phyloP scores from a whole-genome alignment of 2,888 invertebrate species.

The Lamproptera curius region DNA sequence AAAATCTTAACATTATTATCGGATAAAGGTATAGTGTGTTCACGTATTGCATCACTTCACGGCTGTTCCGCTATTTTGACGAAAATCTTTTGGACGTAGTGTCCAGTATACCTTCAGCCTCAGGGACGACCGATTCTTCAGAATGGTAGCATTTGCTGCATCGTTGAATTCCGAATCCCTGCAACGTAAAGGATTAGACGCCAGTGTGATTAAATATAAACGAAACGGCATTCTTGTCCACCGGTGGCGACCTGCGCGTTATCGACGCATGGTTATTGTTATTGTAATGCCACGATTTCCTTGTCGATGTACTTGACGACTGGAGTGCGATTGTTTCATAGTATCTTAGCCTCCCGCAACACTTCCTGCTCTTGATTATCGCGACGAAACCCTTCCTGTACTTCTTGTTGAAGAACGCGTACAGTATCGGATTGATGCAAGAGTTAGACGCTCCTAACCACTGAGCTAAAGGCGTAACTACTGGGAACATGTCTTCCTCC shows the following conservation, averaged over 20 bases:
- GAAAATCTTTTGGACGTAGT: too few species aligned
- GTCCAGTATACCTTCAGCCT: neutral
- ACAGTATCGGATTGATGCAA: conserved; percentile 96
- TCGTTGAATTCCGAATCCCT: conserved; percentile 38
- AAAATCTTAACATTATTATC: conserved; percentile 38
- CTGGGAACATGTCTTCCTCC: conserved; percentile 88
- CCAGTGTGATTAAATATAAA: conserved; percentile 86
- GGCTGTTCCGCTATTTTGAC: conserved; percentile 7
- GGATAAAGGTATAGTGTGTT: conserved; percentile 27
- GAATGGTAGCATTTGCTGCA: conserved; percentile 38
- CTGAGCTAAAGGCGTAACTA: conserved; percentile 92
- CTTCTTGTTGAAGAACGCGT: conserved; percentile 97
- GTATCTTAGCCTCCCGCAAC: conserved; percentile 90
- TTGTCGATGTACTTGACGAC: conserved; percentile 90
- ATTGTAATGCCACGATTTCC: conserved; percentile 91
- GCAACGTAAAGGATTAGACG: conserved; percentile 67
- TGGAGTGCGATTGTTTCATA: conserved; percentile 92
- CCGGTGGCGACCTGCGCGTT: conserved; percentile 74
- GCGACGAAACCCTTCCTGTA: conserved; percentile 94
- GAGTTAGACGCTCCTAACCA: conserved; percentile 96
- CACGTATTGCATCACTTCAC: conserved; percentile 28
- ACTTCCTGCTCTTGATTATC: conserved; percentile 90
- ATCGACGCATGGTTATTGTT: conserved; percentile 80
- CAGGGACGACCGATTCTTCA: conserved; percentile 17
- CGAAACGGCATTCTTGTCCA: conserved; percentile 70